Percentiles rank a stretch among this genome's conserved stretches.
Conservation (phyloP, 1,140 invertebrate genomes). For the Pentalonia nigronervosa region DNA sequence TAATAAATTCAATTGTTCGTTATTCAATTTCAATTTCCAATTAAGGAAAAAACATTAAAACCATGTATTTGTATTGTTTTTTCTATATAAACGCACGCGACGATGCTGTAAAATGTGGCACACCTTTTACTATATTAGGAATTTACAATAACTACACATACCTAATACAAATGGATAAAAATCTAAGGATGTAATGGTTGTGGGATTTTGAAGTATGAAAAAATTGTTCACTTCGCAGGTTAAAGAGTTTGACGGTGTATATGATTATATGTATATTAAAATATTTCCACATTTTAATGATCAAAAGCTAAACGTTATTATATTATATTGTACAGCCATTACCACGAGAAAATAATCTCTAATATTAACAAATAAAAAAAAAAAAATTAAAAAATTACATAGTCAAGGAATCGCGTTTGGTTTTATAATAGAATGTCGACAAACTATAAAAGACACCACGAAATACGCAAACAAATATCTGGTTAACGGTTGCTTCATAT, state of each 20-base stretch:
- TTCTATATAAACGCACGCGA: background rate
- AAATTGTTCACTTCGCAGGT: background rate
- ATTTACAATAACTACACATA: background rate
- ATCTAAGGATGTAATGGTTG: background rate
- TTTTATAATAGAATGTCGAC: background rate
- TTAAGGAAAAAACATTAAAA: constrained; percentile 24
- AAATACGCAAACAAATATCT: background rate
- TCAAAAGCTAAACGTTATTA: background rate
- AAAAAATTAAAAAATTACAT: no score
- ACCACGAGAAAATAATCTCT: background rate
- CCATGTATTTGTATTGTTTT: background rate
- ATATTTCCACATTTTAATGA: background rate
- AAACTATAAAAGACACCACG: background rate
- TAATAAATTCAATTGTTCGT: constrained; percentile 17
- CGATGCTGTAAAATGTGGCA: background rate
- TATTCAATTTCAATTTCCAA: constrained; percentile 7
- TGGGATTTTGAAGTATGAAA: background rate
- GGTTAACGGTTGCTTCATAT: background rate
- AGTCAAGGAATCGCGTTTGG: background rate
- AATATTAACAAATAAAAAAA: background rate
- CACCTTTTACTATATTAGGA: background rate
- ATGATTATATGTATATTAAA: background rate
- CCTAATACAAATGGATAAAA: background rate
- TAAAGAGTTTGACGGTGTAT: background rate
- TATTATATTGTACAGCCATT: background rate